Percentiles rank a stretch among this genome's conserved stretches.
phyloP scores from a whole-genome alignment of 2,797 vertebrate species.

The Danio albolineatus region DNA sequence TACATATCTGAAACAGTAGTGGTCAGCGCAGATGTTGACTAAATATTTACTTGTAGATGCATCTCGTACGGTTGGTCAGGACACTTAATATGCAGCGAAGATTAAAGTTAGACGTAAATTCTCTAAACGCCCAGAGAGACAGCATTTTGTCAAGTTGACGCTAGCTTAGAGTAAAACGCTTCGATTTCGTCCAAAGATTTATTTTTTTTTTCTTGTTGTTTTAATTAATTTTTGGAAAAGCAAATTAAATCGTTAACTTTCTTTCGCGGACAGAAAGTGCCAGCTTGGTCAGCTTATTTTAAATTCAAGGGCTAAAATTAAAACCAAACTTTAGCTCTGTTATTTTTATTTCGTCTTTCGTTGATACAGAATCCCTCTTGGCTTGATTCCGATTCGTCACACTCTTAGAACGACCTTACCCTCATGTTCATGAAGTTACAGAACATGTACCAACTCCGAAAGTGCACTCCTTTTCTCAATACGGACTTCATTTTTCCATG shows the following conservation, averaged over 20 bases:
- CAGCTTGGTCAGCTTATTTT: constrained; percentile 33
- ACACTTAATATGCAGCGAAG: constrained; percentile 10
- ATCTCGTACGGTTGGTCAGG: constrained; percentile 4
- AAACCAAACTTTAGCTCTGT: constrained; percentile 51
- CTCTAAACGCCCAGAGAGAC: constrained; percentile 9
- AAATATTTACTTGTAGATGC: constrained; percentile 9
- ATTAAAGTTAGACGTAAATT: not conserved
- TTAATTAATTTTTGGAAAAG: not conserved
- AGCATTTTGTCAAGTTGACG: constrained; percentile 12
- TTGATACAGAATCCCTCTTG: constrained; percentile 18
- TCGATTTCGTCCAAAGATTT: constrained; percentile 37
- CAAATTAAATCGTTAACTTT: not conserved
- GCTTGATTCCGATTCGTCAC: constrained; percentile 20
- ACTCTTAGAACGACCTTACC: constrained; percentile 20
- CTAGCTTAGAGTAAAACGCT: constrained; percentile 16
- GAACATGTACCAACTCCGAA: constrained; percentile 14
- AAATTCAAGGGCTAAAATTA: constrained; percentile 56
- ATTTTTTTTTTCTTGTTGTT: too few species aligned
- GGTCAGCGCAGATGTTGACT: not conserved
- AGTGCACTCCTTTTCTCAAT: constrained; percentile 35
- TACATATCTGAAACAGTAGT: constrained; percentile 31
- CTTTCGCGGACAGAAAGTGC: constrained; percentile 17
- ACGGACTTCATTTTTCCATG: constrained; percentile 21
- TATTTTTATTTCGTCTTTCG: constrained; percentile 12
- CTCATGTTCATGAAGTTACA: constrained; percentile 14